Conservation (phyloP, 2,888 invertebrate genomes). For the Anticlea derivata region DNA sequence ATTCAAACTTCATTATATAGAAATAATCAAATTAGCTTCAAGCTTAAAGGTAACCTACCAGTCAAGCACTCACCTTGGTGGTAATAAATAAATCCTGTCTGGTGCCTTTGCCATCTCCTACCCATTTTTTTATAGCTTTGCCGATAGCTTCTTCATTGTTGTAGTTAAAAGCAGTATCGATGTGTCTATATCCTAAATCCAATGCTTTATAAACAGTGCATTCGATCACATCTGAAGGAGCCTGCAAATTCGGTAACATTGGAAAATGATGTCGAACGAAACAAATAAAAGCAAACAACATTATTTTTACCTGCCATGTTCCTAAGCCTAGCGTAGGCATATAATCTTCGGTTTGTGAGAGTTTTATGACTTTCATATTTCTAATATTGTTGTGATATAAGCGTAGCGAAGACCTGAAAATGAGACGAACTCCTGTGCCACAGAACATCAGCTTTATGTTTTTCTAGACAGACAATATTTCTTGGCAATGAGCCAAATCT, state of each 20-base stretch:
- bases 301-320: constrained; percentile 85
- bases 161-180: constrained; percentile 92
- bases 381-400: constrained; percentile 50
- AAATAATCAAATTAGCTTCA: no score
- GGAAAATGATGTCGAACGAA: background rate
- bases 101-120: constrained; percentile 84
- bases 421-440: constrained; percentile 43
- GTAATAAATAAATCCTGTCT: constrained; percentile 90
- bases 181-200: constrained; percentile 88
- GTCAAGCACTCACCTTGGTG: constrained; percentile 87
- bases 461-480: constrained; percentile 46
- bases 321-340: constrained; percentile 90
- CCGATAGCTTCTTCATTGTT: constrained; percentile 91
- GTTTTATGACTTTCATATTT: constrained; percentile 72
- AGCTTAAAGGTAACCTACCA: no score
- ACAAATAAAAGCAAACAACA: background rate
- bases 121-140: constrained; percentile 86
- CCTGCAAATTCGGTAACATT: constrained; percentile 58
- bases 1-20: no score
- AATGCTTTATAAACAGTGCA: constrained; percentile 86
- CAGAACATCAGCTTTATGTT: constrained; percentile 45
- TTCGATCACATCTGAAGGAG: constrained; percentile 86
- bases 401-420: constrained; percentile 42
- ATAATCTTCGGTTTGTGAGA: constrained; percentile 75
- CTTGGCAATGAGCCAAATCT: constrained; percentile 63